Percentiles rank a stretch among this genome's conserved stretches.
phyloP scores from a whole-genome alignment of 2,888 invertebrate genomes.

The Eristalis tenax region DNA sequence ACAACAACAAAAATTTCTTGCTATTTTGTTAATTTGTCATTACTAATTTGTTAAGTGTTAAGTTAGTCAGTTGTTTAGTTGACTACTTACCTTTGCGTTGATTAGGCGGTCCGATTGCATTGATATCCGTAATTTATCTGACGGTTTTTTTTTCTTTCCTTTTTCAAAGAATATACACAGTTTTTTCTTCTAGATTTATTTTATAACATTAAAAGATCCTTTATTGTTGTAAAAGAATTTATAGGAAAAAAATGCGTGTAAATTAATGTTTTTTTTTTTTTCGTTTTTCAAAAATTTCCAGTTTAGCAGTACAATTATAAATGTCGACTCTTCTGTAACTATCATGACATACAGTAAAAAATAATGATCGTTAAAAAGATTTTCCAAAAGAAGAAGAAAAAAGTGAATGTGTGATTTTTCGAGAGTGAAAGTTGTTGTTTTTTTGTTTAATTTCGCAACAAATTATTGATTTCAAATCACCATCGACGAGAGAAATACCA shows the following conservation, averaged over 20 bases:
- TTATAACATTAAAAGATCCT: conserved; percentile 44
- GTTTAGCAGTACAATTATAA: conserved; percentile 34
- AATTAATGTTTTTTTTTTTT: neutral
- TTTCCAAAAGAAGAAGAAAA: conserved; percentile 68
- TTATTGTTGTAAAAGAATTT: conserved; percentile 39
- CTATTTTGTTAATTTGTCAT: conserved; percentile 63
- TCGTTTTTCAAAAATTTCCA: conserved; percentile 16
- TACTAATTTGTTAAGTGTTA: conserved; percentile 71
- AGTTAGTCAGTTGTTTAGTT: conserved; percentile 70
- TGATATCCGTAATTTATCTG: conserved; percentile 24
- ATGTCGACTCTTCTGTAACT: conserved; percentile 18
- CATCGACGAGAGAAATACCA: conserved; percentile 12
- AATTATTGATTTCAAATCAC: conserved; percentile 1
- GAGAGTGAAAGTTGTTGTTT: conserved; percentile 52
- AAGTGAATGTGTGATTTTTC: conserved; percentile 59
- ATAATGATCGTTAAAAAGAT: conserved; percentile 68
- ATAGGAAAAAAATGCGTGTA: neutral
- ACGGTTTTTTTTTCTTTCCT: neutral
- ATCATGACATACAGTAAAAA: conserved; percentile 40
- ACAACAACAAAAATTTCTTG: conserved; percentile 22
- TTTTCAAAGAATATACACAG: neutral
- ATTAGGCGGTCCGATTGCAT: conserved; percentile 62
- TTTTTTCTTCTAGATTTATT: conserved; percentile 22
- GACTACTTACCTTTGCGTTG: conserved; percentile 69
- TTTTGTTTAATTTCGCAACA: neutral